Percentiles rank a stretch among this genome's conserved stretches.
phyloP scores from a whole-genome alignment of 2,888 invertebrate species.

The Agriotes lineatus region DNA sequence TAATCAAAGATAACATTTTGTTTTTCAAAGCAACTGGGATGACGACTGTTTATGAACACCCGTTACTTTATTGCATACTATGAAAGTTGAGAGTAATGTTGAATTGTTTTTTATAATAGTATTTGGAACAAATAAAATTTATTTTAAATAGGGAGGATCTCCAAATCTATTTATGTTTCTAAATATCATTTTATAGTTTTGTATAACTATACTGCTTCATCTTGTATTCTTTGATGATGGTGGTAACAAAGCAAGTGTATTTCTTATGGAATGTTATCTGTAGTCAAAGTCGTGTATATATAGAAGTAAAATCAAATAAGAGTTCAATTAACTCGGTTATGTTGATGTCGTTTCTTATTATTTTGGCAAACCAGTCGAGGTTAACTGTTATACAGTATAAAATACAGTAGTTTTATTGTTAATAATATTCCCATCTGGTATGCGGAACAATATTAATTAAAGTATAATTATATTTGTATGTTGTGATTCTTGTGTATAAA shows the following conservation, averaged over 20 bases:
- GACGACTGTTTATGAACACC: no score
- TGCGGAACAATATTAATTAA: slow-evolving; percentile 64
- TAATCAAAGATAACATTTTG: no score
- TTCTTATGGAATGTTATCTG: not conserved
- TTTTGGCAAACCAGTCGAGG: slow-evolving; percentile 37
- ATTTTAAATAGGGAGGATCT: no score
- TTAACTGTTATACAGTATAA: slow-evolving; percentile 38
- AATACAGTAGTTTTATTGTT: slow-evolving; percentile 57
- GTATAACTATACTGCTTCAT: no score
- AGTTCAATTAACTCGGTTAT: not conserved
- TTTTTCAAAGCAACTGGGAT: no score
- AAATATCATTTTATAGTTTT: no score
- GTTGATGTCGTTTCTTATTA: slow-evolving; percentile 12
- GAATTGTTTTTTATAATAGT: no score
- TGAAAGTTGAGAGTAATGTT: no score
- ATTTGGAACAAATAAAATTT: no score
- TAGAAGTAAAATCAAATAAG: not conserved
- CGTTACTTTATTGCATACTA: no score
- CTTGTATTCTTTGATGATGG: no score
- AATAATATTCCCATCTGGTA: slow-evolving; percentile 66
- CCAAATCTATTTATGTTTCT: no score
- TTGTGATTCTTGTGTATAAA: slow-evolving; percentile 64
- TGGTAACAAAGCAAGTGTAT: not conserved
- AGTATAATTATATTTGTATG: slow-evolving; percentile 63
- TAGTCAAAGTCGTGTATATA: not conserved